Evolutionary conservation across 2,113 vertebrate species (phyloP), one percentile per base, ranked within the genome.

Genomic region (Andinoacara biseriatus): DNA sequence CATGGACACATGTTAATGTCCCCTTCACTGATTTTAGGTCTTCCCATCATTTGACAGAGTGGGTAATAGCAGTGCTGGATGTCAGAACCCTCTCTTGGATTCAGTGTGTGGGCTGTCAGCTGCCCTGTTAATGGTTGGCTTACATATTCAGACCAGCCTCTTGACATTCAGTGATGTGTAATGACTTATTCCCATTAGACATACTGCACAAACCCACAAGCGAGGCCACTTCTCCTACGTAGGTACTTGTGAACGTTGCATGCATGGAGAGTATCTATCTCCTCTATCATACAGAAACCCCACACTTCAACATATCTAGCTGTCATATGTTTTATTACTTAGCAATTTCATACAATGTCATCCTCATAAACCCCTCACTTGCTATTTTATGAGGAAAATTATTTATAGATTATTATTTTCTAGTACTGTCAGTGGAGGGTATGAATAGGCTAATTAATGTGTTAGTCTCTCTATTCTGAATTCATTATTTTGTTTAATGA

Each of bases 401-500:
- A 20, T 14, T 40, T 33, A 46, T 69, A 69, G 63, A 49, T 69
- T 20, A 69, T 69, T 29, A 69, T 69, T 69, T 69, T 49, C 40
- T 49, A 46, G 52, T 18, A 9, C 18, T 58, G 33, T 80, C 38
- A 20, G 58, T 57, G 76, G 76, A 89, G 59, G 75, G 8, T 75
- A 81, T 86, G 76, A 89, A 84, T 46, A 76, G 76, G 78, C 49
- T 90, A 86, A 93, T 92, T 81, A 90, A 86, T 79, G 74, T 80
- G 82, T 91, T 89, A 79, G 82, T 92, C 88, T 93, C 60, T 65
- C 79, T 61, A 15, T 80, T 89, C 56, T 79, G 82, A 86, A 90
- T 81, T 82, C 79, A 84, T 91, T 67, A 86, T 83, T 54, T 77
- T 59, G 7, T 72, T n/a, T 15, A 10, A 59, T 92, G 84, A 92